Percentiles rank a stretch among this genome's conserved stretches.
phyloP scores from a whole-genome alignment of 2,113 vertebrate genomes.

The Stigmatopora argus region DNA sequence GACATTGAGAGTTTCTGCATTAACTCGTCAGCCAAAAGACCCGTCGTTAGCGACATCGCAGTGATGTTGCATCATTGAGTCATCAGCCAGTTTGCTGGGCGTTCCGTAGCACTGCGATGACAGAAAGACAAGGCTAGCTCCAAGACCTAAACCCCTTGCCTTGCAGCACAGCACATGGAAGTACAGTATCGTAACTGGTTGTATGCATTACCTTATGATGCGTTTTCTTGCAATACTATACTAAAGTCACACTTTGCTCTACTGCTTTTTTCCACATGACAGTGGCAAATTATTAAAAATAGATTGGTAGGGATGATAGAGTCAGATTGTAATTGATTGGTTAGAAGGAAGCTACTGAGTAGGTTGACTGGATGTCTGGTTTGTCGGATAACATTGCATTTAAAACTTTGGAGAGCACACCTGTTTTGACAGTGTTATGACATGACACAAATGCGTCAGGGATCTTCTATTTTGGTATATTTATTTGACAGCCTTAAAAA shows the following conservation, averaged over 20 bases:
- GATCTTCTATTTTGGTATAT: too few relatives aligned
- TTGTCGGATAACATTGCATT: too few relatives aligned
- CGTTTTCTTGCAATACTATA: background rate
- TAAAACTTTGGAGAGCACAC: too few relatives aligned
- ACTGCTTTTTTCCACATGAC: too few relatives aligned
- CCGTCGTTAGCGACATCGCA: slow-evolving; percentile 79
- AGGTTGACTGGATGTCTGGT: too few relatives aligned
- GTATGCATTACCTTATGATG: background rate
- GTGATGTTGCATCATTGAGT: slow-evolving; percentile 42
- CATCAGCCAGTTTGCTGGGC: slow-evolving; percentile 51
- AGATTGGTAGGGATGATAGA: too few relatives aligned
- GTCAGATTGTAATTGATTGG: too few relatives aligned
- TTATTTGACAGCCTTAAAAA: background rate
- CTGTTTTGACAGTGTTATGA: too few relatives aligned
- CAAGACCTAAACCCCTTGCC: background rate
- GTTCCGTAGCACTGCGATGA: slow-evolving; percentile 16
- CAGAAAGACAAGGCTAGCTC: slow-evolving; percentile 28
- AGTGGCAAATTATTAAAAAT: too few relatives aligned
- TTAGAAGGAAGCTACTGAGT: too few relatives aligned
- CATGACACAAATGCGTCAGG: too few relatives aligned
- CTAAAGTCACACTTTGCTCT: background rate
- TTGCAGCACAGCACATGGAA: slow-evolving; percentile 10
- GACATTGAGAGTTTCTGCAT: slow-evolving; percentile 96
- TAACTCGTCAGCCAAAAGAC: slow-evolving; percentile 96
- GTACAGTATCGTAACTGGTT: background rate